Base-by-base conservation (phyloP, 2,113 vertebrate species). In the Dermatemys mawii region DNA sequence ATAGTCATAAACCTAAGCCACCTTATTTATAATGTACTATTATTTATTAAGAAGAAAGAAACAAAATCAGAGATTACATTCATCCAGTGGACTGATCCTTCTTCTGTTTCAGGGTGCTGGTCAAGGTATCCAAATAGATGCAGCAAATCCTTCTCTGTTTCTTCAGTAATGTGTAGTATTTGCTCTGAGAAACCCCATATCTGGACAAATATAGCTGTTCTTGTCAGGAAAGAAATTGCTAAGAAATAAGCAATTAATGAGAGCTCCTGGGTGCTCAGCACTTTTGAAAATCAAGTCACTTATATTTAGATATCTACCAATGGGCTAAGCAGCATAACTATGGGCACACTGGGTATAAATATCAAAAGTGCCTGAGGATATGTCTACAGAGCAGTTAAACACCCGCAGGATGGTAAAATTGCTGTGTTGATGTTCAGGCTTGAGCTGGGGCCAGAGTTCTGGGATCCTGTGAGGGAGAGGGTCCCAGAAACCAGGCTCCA, bases 231-330 rank as follows among this genome's bases (percentile, higher is more conserved):
- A 90, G 44, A n/a, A 83, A 9, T 2, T 76, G 7, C 46, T 91
- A 29, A 88, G 53, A 85, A 83, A 27, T 13, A 67, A 75, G 22
- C 12, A 11, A 32, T 4, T 82, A 29, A 4, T 89, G 38, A 21
- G 32, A 79, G 70, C 24, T 87, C 84, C 83, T 48, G 82, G 44
- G 57, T 63, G 53, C 51, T 86, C 51, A 84, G 70, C 82, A 32
- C 8, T 22, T 91, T 88, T 93, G 90, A 92, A 91, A 94, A 73
- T 57, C 32, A 78, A 83, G 73, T 87, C 87, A 84, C 2, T 49
- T 89, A 27, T 70, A 35, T 83, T 90, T 50, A 38, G 44, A 21
- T 75, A 78, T 0, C 0, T 51, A 1, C 51, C 26, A 51, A 83
- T 70, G 53, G 60, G 50, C 50, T 67, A 44, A 83, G 84, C 26